Evolutionary conservation across 2,888 invertebrate genomes (phyloP).

Genomic region (Rhamnusium bicolor): DNA sequence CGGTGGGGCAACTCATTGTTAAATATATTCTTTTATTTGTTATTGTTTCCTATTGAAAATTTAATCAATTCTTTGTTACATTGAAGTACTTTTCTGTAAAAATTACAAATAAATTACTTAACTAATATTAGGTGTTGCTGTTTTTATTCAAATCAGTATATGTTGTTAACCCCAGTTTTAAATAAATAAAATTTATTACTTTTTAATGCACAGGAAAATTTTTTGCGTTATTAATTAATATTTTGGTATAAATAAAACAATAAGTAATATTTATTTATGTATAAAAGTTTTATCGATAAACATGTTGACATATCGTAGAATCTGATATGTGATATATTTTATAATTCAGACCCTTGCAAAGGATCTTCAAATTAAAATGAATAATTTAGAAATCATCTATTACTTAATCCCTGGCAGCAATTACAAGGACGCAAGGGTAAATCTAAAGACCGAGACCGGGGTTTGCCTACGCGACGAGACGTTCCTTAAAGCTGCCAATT

Average conservation of each 20-base stretch:
- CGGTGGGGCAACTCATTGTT: no score
- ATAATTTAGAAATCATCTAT: slow-evolving; percentile 68
- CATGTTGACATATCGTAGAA: slow-evolving; percentile 27
- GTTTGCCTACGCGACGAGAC: slow-evolving; percentile 18
- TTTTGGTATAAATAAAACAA: background rate
- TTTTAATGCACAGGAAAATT: no score
- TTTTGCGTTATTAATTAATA: no score
- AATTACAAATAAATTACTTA: no score
- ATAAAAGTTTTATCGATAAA: background rate
- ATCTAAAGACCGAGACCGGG: slow-evolving; percentile 58
- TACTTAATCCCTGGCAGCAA: slow-evolving; percentile 68
- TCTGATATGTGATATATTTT: slow-evolving; percentile 58
- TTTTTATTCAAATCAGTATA: no score
- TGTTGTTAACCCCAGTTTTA: no score
- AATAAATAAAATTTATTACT: no score
- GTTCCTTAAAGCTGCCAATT: slow-evolving; percentile 65
- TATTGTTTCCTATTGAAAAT: no score
- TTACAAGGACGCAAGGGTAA: slow-evolving; percentile 65
- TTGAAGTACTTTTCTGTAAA: no score
- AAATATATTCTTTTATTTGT: no score
- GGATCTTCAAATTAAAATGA: slow-evolving; percentile 66
- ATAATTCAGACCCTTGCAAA: slow-evolving; percentile 58
- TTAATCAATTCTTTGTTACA: no score
- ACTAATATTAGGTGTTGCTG: no score
- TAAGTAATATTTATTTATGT: background rate